phyloP scores from a whole-genome alignment of 2,113 vertebrate genomes.

The Nanger granti region DNA sequence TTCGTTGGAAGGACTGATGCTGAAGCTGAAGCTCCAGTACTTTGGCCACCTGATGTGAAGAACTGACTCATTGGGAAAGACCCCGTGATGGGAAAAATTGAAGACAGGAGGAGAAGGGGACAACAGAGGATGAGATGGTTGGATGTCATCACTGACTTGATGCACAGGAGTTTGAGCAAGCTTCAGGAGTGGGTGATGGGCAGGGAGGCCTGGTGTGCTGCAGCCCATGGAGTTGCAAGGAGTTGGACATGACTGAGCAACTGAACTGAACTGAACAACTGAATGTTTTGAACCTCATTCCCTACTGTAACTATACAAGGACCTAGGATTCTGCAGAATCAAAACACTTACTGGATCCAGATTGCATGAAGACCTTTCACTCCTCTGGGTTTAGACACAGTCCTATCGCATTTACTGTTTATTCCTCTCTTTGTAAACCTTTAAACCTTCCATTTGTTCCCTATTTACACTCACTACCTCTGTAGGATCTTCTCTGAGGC shows the following conservation, averaged over 20 bases:
- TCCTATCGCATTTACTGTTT: not conserved
- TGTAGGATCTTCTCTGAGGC: not conserved
- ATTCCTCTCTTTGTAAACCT: not conserved
- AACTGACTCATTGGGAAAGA: not conserved
- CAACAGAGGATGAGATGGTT: not conserved
- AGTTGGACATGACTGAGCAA: not conserved
- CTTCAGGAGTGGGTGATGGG: not conserved
- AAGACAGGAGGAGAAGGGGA: not conserved
- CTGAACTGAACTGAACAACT: not conserved
- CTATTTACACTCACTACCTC: not conserved
- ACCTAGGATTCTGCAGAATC: not conserved
- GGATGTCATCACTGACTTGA: not conserved
- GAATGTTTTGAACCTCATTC: not conserved
- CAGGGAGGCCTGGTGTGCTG: not conserved
- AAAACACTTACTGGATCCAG: not conserved
- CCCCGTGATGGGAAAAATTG: not conserved
- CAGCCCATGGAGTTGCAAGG: not conserved
- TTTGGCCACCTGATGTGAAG: not conserved
- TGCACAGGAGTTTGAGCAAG: not conserved
- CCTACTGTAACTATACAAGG: not conserved
- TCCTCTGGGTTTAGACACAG: not conserved
- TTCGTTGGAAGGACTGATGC: not conserved
- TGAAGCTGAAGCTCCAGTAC: not conserved
- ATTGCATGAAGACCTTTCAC: not conserved
- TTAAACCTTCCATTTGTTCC: not conserved